A percentile compares a stretch with the other conserved stretches of the same genome.
Evolutionary conservation across 2,888 invertebrate genomes (phyloP).

Genomic region (Synanthedon vespiformis): DNA sequence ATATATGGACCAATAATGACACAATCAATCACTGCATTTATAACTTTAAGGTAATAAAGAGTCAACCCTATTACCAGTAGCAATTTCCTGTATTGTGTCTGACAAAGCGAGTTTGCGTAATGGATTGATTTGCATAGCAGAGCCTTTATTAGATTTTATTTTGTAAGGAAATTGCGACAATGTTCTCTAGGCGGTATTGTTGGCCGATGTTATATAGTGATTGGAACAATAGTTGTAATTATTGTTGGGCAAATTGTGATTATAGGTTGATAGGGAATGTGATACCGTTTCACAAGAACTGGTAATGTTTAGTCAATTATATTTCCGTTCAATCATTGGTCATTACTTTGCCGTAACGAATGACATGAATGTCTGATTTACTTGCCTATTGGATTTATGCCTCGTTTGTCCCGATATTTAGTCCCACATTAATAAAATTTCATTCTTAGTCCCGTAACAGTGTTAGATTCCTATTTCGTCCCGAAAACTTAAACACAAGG

Average conservation of each 20-base stretch:
- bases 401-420: too few species aligned
- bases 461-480: too few species aligned
- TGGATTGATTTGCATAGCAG: slow-evolving; percentile 47
- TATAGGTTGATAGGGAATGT: slow-evolving; percentile 1
- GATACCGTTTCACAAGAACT: not conserved
- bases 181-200: slow-evolving; percentile 13
- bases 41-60: not conserved
- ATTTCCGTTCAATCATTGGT: too few species aligned
- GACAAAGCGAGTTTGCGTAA: slow-evolving; percentile 36
- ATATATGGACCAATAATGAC: too few species aligned
- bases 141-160: slow-evolving; percentile 25
- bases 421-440: too few species aligned
- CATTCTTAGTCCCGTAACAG: too few species aligned
- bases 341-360: too few species aligned
- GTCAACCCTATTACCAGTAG: not conserved
- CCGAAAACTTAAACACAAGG: too few species aligned
- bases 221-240: slow-evolving; percentile 8
- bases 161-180: slow-evolving; percentile 28
- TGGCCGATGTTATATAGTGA: slow-evolving; percentile 14
- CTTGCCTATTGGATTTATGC: too few species aligned
- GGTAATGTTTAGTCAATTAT: too few species aligned
- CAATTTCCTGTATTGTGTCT: slow-evolving; percentile 28
- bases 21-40: too few species aligned
- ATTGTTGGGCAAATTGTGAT: slow-evolving; percentile 14
- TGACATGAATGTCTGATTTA: too few species aligned